Percentiles rank a stretch among this genome's conserved stretches.
Evolutionary conservation across 2,113 vertebrate species (phyloP).

Genomic region (Cichladusa arquata): DNA sequence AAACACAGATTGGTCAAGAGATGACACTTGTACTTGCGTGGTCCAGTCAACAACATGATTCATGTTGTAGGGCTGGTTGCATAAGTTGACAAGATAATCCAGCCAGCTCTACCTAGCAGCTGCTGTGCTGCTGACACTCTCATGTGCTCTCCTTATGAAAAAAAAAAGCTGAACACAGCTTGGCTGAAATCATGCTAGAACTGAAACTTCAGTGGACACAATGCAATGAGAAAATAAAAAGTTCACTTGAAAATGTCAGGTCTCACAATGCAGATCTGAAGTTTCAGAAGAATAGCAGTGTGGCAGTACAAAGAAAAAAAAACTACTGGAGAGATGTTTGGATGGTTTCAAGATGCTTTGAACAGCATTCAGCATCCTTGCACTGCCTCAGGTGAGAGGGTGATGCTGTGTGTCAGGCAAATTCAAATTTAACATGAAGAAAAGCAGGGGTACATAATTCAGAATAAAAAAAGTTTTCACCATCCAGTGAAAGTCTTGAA

Average conservation of each 20-base stretch:
- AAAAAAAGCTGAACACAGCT: not conserved
- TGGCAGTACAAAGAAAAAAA: not conserved
- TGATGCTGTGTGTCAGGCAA: not conserved
- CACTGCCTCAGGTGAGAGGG: not conserved
- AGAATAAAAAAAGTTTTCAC: not conserved
- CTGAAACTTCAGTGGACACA: not conserved
- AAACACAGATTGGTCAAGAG: not conserved
- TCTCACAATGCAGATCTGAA: not conserved
- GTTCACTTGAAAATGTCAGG: accelerated
- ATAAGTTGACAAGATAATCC: not conserved
- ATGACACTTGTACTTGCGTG: not conserved
- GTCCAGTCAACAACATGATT: not conserved
- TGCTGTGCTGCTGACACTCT: not conserved
- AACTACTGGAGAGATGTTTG: not conserved
- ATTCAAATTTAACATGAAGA: not conserved
- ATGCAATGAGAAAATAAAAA: not conserved
- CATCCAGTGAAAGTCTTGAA: not conserved
- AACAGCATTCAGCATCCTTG: not conserved
- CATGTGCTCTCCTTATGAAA: not conserved
- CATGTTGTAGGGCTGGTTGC: not conserved
- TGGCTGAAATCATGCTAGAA: not conserved
- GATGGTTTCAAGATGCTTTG: not conserved
- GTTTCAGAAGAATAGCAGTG: not conserved
- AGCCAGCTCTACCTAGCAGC: not conserved
- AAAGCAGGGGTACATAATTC: not conserved